Base-by-base conservation (phyloP, 2,113 vertebrate genomes). In the Stigmatopora nigra region DNA sequence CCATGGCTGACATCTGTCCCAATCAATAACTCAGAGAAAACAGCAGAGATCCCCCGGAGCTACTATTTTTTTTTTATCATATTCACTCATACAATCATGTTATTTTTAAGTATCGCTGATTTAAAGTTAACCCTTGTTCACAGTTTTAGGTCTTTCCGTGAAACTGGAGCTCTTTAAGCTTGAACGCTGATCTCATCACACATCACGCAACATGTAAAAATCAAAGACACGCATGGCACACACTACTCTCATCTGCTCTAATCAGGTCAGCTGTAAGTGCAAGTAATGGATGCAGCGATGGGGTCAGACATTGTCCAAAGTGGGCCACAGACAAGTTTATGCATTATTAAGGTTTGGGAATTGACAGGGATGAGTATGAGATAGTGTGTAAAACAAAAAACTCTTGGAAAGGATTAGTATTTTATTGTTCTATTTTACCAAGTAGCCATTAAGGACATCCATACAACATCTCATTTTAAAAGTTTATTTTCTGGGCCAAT, bases 181-280 rank as follows among this genome's bases (percentile, higher is more conserved):
- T 12, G 46, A 61, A 65, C 55, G 47, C 16, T 67, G 45, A 57
- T 72, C 57, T 38, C 65, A 65, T 64, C 60, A n/a, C 56, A 12
- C 66, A 41, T 63, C 59, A 66, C 36, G 44, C 63, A 68, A 38
- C 62, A 61, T 69, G 38, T 7, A 41, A 57, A 10, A 35, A 69
- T 52, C 57, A 52, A 2, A 57, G 69, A 64, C 69, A 74, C 2
- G 36, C 36, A 48, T 67, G 52, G 56, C 60, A 63, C 51, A 44
- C 70, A 59, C 63, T 31, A 49, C 60, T 51, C 59, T 12, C 49
- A 64, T 77, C 76, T 77, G 60, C 6, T 65, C 65, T 72, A 84
- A 86, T 75, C 69, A 85, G 85, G 77, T 82, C 68, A 68, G 73
- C 46, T 73, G 80, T 81, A 70, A 86, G 47, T 14, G 46, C 46